Conservation (phyloP, 2,113 vertebrate species). For the Ceyx melanurus region DNA sequence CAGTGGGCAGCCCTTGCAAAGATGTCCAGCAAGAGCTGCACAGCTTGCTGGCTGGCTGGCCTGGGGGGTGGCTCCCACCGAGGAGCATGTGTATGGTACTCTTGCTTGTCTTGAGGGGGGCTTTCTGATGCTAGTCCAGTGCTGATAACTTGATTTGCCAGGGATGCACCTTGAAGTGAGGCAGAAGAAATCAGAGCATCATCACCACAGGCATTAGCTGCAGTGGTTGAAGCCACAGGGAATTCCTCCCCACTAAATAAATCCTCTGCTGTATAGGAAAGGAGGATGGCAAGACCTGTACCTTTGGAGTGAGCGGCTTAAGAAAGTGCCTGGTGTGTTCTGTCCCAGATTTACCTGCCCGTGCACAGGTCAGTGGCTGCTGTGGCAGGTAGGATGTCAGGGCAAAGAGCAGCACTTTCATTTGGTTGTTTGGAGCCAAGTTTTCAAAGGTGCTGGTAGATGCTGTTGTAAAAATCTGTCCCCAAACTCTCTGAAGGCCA, state of each 20-base stretch:
- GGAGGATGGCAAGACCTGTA: not conserved
- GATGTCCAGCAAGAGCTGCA: rapidly evolving
- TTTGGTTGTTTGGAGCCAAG: not conserved
- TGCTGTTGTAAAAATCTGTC: not conserved
- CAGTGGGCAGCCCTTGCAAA: not conserved
- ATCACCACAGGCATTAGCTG: not conserved
- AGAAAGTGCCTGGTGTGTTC: rapidly evolving
- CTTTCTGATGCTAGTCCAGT: not conserved
- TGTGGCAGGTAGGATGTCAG: not conserved
- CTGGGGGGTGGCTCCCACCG: rapidly evolving
- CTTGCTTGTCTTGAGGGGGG: rapidly evolving
- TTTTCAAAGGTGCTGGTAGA: not conserved
- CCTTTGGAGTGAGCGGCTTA: not conserved
- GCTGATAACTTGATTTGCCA: not conserved
- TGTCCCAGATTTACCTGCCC: not conserved
- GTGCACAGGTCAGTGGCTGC: rapidly evolving
- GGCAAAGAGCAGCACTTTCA: not conserved
- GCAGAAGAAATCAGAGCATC: not conserved
- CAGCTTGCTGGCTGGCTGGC: not conserved
- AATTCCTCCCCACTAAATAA: not conserved
- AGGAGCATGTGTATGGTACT: no score
- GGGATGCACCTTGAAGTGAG: not conserved
- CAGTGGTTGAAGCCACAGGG: not conserved
- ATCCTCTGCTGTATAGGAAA: not conserved
- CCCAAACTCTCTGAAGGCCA: rapidly evolving